Conservation (phyloP, 1,140 invertebrate genomes). For the Brachionus asplanchnoidis region DNA sequence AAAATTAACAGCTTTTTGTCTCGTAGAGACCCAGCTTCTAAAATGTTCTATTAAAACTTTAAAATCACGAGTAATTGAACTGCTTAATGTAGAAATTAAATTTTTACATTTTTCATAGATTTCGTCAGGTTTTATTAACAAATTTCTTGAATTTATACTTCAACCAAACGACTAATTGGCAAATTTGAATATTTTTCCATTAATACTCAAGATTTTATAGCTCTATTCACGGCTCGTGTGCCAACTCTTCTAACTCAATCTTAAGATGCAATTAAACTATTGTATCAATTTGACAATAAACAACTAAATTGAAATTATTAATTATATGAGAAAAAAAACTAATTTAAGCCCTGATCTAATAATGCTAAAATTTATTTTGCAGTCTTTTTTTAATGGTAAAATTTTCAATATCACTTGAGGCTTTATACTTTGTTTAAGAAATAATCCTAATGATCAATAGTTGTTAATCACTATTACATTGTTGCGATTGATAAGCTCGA, state of each 20-base stretch:
- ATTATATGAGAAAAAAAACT: neutral
- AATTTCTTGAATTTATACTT: neutral
- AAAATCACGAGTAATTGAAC: neutral
- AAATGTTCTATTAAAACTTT: neutral
- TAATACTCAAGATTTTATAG: neutral
- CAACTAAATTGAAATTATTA: neutral
- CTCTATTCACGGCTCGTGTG: neutral
- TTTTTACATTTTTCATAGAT: neutral
- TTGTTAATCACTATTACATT: neutral
- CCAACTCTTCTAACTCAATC: neutral
- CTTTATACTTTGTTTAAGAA: neutral
- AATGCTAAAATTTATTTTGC: neutral
- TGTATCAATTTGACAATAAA: neutral
- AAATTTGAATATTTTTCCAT: neutral
- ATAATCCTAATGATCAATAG: neutral
- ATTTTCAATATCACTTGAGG: conserved; percentile 13
- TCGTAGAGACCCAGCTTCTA: neutral
- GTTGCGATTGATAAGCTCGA: conserved; percentile 15
- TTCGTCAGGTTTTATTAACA: neutral
- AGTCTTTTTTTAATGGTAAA: neutral
- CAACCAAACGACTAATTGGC: neutral
- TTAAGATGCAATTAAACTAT: neutral
- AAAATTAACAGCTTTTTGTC: neutral
- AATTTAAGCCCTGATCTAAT: neutral
- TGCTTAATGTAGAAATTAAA: neutral